A percentile compares a stretch with the other conserved stretches of the same genome.
phyloP scores from a whole-genome alignment of 64 coral and sea anemone genomes.

The Porites lutea region DNA sequence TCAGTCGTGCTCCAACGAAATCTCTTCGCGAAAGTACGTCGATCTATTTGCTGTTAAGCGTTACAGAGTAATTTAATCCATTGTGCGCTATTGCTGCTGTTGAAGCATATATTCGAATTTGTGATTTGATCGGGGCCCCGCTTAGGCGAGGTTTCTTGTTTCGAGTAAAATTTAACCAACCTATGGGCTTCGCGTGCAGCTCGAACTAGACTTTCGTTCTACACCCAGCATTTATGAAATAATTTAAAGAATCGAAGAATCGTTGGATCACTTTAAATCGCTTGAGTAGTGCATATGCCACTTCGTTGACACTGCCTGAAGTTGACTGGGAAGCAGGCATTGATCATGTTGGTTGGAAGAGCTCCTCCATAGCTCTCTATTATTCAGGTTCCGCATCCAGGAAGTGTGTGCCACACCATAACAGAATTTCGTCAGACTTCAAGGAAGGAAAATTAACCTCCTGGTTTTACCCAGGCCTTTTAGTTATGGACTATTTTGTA shows the following conservation, averaged over 20 bases:
- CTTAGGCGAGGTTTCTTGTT: conserved; percentile 14
- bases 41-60: conserved; percentile 9
- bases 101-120: background rate
- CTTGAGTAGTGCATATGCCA: background rate
- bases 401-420: no score
- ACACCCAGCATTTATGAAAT: background rate
- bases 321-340: no score
- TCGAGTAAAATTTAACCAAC: background rate
- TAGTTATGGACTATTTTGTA: no score
- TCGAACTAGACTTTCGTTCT: conserved; percentile 8
- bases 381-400: no score
- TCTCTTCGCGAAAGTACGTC: background rate
- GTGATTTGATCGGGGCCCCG: background rate
- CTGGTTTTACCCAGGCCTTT: no score
- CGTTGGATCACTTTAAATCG: conserved; percentile 24
- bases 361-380: no score
- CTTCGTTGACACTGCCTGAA: no score
- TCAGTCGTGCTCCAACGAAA: conserved; percentile 9
- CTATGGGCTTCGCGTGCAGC: background rate
- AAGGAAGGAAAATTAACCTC: no score
- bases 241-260: background rate
- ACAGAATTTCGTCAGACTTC: no score
- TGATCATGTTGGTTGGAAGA: no score
- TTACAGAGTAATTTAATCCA: background rate
- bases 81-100: background rate